Evolutionary conservation across 92 coral and sea anemone species (phyloP).

Genomic region (Palythoa caribaeorum): DNA sequence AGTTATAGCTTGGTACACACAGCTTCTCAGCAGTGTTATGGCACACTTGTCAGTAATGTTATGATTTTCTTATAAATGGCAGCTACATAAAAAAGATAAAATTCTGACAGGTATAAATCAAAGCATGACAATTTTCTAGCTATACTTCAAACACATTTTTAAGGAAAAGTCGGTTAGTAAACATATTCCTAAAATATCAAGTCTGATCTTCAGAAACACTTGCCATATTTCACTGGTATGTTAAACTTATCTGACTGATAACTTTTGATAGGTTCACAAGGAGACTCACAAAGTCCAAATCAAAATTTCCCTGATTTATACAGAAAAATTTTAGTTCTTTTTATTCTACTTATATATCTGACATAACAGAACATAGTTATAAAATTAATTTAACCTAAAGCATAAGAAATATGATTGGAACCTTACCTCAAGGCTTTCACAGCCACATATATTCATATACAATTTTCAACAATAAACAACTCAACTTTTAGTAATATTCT

Average conservation of each 20-base stretch:
- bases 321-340: neutral
- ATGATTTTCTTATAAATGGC: too few species aligned
- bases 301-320: neutral
- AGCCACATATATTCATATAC: neutral
- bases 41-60: too few species aligned
- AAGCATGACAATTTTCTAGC: neutral
- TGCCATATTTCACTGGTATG: neutral
- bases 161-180: neutral
- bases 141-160: neutral
- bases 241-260: neutral
- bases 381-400: too few species aligned
- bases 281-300: neutral
- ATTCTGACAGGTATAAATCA: neutral
- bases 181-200: neutral
- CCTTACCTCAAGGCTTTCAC: neutral
- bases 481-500: neutral
- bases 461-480: neutral
- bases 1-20: neutral
- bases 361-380: too few species aligned
- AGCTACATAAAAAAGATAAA: too few species aligned
- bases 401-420: neutral
- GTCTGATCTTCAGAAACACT: neutral
- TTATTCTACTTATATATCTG: too few species aligned
- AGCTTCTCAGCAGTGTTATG: too few species aligned
- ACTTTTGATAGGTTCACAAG: neutral